Percentiles rank a stretch among this genome's conserved stretches.
Conservation (phyloP, 1,140 invertebrate species). For the Drosophila eugracilis region DNA sequence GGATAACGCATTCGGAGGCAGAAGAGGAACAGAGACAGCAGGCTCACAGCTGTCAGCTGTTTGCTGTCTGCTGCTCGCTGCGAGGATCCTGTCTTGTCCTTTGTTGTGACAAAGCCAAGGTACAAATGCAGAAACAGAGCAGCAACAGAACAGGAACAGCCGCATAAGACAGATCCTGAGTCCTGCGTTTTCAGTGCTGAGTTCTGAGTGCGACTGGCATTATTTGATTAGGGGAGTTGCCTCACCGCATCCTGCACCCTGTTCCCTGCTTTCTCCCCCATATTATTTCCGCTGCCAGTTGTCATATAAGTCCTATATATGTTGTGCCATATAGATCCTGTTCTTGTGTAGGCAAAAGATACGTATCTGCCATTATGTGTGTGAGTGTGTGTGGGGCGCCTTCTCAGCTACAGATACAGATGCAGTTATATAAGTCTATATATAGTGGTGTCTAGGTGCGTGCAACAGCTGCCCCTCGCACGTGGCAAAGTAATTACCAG, state of each 20-base stretch:
- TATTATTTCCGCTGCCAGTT: conserved; percentile 24
- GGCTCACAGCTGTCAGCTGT: conserved; percentile 78
- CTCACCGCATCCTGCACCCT: conserved; percentile 63
- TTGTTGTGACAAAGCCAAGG: conserved; percentile 44
- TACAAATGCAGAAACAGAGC: conserved; percentile 25
- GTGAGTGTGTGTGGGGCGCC: conserved; percentile 5
- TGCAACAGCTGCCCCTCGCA: conserved; percentile 70
- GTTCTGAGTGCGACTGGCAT: conserved; percentile 48
- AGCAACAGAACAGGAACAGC: conserved; percentile 9
- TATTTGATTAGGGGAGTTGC: conserved; percentile 78
- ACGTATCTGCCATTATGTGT: conserved; percentile 46
- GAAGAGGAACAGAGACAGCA: conserved; percentile 35
- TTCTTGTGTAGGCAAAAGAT: conserved; percentile 19
- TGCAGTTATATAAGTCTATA: too few species aligned
- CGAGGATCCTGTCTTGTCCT: conserved; percentile 49
- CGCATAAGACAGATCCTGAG: conserved; percentile 58
- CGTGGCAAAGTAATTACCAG: conserved; percentile 54
- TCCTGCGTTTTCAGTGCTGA: conserved; percentile 46
- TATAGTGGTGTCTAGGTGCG: conserved; percentile 31
- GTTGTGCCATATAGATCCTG: conserved; percentile 12
- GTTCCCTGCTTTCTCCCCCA: conserved; percentile 22
- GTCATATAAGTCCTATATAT: neutral
- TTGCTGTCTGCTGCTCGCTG: conserved; percentile 78
- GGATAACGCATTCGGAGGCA: too few species aligned
- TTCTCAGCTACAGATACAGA: conserved; percentile 36